Conservation (phyloP, 2,797 vertebrate genomes). For the Leptoclinus maculatus region DNA sequence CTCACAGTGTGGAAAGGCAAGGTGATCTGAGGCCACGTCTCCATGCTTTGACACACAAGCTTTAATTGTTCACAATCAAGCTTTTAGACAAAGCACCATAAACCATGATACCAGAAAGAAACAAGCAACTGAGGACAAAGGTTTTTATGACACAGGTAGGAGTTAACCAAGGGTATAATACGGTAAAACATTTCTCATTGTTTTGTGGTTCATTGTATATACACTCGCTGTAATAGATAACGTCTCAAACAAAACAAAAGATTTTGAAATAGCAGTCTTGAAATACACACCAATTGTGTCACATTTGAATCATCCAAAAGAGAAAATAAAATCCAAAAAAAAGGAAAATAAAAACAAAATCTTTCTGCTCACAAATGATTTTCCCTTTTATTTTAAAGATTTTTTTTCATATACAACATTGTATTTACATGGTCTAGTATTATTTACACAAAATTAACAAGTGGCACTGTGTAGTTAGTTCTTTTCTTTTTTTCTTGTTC, state of each 20-base stretch:
- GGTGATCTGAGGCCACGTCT: constrained; percentile 70
- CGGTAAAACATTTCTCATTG: constrained; percentile 72
- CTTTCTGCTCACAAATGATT: constrained; percentile 82
- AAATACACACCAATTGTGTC: constrained; percentile 72
- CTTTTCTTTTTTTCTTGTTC: constrained; percentile 68
- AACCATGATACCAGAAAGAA: constrained; percentile 74
- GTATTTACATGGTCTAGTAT: constrained; percentile 87
- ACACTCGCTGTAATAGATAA: constrained; percentile 67
- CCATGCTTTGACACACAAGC: constrained; percentile 78
- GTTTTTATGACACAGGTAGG: constrained; percentile 74
- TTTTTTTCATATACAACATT: constrained; percentile 90
- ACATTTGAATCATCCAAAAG: constrained; percentile 63
- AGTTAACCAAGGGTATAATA: constrained; percentile 73
- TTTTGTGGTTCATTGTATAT: constrained; percentile 73
- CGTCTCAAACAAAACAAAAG: constrained; percentile 64
- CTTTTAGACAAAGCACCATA: constrained; percentile 74
- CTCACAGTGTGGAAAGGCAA: constrained; percentile 75
- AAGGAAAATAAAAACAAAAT: constrained; percentile 73
- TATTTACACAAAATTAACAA: constrained; percentile 89
- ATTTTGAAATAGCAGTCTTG: constrained; percentile 52
- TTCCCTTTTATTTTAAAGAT: constrained; percentile 87
- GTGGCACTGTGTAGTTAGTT: constrained; percentile 86
- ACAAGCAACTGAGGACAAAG: constrained; percentile 73
- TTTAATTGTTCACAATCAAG: constrained; percentile 80
- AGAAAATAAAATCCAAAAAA: constrained; percentile 23